Evolutionary conservation across 2,113 vertebrate species (phyloP).

Genomic region (Ranitomeya variabilis): DNA sequence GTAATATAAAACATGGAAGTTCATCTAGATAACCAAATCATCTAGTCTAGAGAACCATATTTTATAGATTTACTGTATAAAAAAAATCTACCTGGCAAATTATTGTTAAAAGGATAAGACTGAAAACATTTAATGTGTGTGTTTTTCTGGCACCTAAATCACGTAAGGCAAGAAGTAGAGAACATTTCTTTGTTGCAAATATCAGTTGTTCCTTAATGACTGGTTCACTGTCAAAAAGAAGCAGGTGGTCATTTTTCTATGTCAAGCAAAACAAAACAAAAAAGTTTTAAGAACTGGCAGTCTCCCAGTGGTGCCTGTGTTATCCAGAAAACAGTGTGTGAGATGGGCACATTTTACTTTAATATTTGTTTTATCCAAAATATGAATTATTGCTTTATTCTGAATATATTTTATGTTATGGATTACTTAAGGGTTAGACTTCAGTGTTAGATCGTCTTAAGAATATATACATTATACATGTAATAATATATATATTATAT

Average conservation of each 20-base stretch:
- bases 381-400: background rate
- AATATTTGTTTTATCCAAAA: background rate
- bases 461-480: background rate
- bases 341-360: background rate
- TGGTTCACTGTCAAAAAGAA: slow-evolving; percentile 31
- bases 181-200: slow-evolving; percentile 13
- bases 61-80: background rate
- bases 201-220: slow-evolving; percentile 20
- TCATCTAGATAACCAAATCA: too few relatives aligned
- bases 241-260: slow-evolving; percentile 29
- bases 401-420: background rate
- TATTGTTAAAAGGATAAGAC: background rate
- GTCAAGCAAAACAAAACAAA: slow-evolving; percentile 35
- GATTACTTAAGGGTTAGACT: background rate
- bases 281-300: slow-evolving; percentile 36
- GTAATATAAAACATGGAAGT: too few relatives aligned
- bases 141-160: background rate
- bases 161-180: background rate
- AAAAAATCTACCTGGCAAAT: background rate
- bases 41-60: too few relatives aligned
- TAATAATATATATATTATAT: background rate
- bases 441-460: background rate
- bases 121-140: background rate
- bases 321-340: background rate
- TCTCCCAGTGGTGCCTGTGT: background rate